Percentiles rank a stretch among this genome's conserved stretches.
These are phyloP conservation scores for Ecliptopera silaceata DNA, from an alignment of 2,888 invertebrate genomes.

Conservation along the genomic window DNA sequence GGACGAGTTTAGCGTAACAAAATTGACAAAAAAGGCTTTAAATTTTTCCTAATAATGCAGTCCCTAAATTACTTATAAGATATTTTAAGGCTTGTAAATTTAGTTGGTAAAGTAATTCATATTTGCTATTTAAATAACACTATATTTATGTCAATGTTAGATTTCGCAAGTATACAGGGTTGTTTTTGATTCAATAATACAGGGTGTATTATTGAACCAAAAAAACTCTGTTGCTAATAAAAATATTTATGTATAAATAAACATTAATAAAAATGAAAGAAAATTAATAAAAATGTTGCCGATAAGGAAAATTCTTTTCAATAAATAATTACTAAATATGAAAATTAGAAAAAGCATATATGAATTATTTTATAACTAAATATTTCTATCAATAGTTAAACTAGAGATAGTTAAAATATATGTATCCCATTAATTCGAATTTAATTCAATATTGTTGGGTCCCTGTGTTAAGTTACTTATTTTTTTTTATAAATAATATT, in stretches of 20 bases:
- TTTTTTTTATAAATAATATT: too few relatives aligned
- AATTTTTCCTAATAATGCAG: constrained; percentile 38
- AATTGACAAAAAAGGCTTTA: constrained; percentile 49
- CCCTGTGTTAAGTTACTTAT: constrained; percentile 30
- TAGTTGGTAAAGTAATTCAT: constrained; percentile 14
- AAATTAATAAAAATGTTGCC: too few relatives aligned
- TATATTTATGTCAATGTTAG: too few relatives aligned
- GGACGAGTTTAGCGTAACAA: constrained; percentile 40
- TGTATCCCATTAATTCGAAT: constrained; percentile 44
- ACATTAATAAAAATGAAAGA: too few relatives aligned
- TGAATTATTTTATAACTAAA: constrained; percentile 22
- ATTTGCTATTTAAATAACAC: background rate
- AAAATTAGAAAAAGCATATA: too few relatives aligned
- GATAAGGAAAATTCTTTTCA: too few relatives aligned
- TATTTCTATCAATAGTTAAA: constrained; percentile 61
- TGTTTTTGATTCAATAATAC: too few relatives aligned
- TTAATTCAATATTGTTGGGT: constrained; percentile 43
- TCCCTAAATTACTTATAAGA: constrained; percentile 43
- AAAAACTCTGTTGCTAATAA: too few relatives aligned
- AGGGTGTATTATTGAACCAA: too few relatives aligned
- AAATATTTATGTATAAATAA: too few relatives aligned
- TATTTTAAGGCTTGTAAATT: constrained; percentile 22
- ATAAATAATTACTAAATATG: too few relatives aligned
- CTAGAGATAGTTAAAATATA: constrained; percentile 52
- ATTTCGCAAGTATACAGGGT: too few relatives aligned